phyloP scores from a whole-genome alignment of 2,113 vertebrate genomes.

The Falco punctatus region DNA sequence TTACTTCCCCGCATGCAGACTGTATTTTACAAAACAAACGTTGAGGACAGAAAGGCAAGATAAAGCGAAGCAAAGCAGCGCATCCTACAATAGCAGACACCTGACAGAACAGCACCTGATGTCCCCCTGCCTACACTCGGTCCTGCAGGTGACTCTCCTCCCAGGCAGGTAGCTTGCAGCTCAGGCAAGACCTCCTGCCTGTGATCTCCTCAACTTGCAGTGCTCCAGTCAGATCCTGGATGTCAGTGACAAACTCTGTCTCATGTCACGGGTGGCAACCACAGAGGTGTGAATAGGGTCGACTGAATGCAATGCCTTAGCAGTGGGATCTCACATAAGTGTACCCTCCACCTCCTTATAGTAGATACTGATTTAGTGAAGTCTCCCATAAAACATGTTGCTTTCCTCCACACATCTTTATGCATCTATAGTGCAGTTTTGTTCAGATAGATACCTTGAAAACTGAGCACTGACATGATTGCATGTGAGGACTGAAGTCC shows the following conservation, averaged over 20 bases:
- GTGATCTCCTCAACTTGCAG: not conserved
- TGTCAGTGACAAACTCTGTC: not conserved
- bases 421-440: not conserved
- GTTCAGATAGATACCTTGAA: not conserved
- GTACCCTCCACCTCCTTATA: not conserved
- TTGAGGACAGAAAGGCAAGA: not conserved
- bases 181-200: not conserved
- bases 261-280: not conserved
- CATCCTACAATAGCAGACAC: not conserved
- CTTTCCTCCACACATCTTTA: not conserved
- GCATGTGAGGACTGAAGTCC: not conserved
- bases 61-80: not conserved
- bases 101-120: not conserved
- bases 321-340: not conserved
- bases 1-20: not conserved
- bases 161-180: not conserved
- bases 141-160: not conserved
- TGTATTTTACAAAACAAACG: not conserved
- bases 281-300: not conserved
- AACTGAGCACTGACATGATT: not conserved
- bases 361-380: not conserved
- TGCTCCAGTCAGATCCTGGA: not conserved
- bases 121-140: too few relatives aligned
- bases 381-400: accelerated
- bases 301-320: not conserved